Evolutionary conservation across 1,140 invertebrate species (phyloP), one percentile per base, ranked within the genome.

Genomic region (Cyclina sinensis): DNA sequence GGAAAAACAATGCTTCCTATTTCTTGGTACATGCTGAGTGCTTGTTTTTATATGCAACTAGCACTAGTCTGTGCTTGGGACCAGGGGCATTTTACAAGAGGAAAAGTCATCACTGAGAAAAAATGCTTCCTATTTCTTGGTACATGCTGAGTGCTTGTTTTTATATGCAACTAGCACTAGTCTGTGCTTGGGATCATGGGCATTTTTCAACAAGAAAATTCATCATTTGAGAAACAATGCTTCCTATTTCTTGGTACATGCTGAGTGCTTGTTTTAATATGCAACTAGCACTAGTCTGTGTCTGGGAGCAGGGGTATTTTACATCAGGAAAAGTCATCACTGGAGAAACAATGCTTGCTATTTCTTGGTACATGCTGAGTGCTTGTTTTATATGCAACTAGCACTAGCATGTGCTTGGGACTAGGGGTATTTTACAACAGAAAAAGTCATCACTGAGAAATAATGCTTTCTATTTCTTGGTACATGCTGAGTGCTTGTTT

Each of bases 91-190:
- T 4, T n/a, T 37, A 2, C 65, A 70, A 70, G n/a, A n/a, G 12
- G 37, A 14, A 70, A 14, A 37, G 1, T 37, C 32, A 16, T 37
- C 3, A 62, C 18, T 11, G 21, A 54, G 12, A 16, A 37, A 18
- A 9, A n/a, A 16, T 70, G 32, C 16, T 37, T 9, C 65, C 32
- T 70, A 37, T 70, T 70, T 70, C 65, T 70, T 70, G 32, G 65
- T 70, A 70, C 65, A 70, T 37, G 65, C 32, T 70, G 35, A 37
- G 65, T 70, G 65, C 32, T 70, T 35, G 65, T 70, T n/a, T 70
- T 18, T 24, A 51, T 54, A 78, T 54, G 27, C 74, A 51, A 78
- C 74, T 78, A 78, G 74, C 74, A 78, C 74, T 78, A 78, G 74
- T 24, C 46, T 78, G 74, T 78, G 74, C 74, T 78, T 78, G 74